These are phyloP conservation scores for Vanacampus margaritifer DNA, from an alignment of 2,113 vertebrate genomes.

Conservation along the genomic window DNA sequence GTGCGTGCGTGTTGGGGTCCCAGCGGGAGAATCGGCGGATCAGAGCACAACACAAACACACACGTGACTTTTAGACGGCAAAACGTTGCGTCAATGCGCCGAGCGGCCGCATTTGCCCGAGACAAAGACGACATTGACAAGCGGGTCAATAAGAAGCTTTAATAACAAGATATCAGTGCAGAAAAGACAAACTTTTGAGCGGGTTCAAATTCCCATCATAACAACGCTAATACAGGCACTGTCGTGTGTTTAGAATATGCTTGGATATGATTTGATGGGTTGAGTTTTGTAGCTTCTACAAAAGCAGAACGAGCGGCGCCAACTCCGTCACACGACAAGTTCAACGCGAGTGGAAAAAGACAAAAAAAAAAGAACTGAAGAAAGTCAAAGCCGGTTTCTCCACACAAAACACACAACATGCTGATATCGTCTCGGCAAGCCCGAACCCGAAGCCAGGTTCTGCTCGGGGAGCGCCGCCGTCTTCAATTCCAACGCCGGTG, in stretches of 20 bases:
- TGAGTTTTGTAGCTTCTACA: conserved; percentile 68
- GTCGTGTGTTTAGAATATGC: too few species aligned
- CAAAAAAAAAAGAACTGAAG: too few species aligned
- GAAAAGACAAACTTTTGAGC: conserved; percentile 92
- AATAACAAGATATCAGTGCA: conserved; percentile 98
- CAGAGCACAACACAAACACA: too few species aligned
- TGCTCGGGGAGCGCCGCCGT: neutral
- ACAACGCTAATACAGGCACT: conserved; percentile 48
- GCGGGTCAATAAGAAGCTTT: conserved; percentile 90
- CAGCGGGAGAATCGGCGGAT: too few species aligned
- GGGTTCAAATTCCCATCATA: conserved; percentile 86
- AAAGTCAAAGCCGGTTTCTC: conserved; percentile 50
- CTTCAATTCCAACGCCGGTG: conserved; percentile 42
- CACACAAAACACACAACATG: conserved; percentile 69
- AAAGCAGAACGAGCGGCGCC: conserved; percentile 76
- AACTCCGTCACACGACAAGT: conserved; percentile 62
- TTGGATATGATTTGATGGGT: too few species aligned
- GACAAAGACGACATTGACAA: neutral
- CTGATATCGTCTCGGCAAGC: conserved; percentile 61
- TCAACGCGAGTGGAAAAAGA: conserved; percentile 36
- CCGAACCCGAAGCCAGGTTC: neutral
- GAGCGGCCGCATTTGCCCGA: too few species aligned
- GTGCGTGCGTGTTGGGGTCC: neutral
- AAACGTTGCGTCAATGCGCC: too few species aligned
- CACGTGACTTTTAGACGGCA: too few species aligned